Base-by-base conservation (phyloP, 1,140 invertebrate species). In the Drosophila serrata region DNA sequence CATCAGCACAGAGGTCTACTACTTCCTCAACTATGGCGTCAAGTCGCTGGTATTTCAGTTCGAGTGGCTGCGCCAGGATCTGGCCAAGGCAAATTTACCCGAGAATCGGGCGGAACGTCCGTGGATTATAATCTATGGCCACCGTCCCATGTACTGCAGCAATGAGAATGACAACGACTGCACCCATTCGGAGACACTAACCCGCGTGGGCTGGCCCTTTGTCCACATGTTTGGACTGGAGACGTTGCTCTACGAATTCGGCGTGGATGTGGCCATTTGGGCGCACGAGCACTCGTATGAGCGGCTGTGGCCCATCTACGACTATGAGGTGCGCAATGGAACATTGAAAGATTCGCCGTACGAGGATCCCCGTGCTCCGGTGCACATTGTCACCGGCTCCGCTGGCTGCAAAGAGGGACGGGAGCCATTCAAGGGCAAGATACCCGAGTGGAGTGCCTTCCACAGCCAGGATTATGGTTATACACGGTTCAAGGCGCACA, bases 261-360 rank as follows among this genome's bases (percentile, higher is more conserved):
- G 97, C 37, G 99, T 99, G 27, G 99, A 99, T 94, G 93, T 99
- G 49, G 95, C 96, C 92, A 94, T 99, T 13, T 99, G 98, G 97
- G 98, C 97, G 1, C 98, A 99, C 93, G 98, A 99, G 92, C 98
- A 99, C 93, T 97, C 97, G 3, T 99, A 99, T 92, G 98, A 99
- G 94, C 93, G 99, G 35, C 93, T 99, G 29, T 99, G 96, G 96
- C 98, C 99, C 5, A 95, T 99, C 46, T 99, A 98, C 92, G 95
- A 99, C 91, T 95, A 95, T 65, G 94, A 95, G 72, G 96, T 98
- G 9, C 97, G 96, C 80, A 99, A 99, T 93, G 97, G 97, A 8
- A 95, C 95, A 37, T 92, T 93, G 0, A 58, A 42, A 29, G 93
- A 95, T 4, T 92, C 95, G 17, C 98, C 98, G 1, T 99, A 99